Evolutionary conservation across 92 coral and sea anemone genomes (phyloP), one percentile per base, ranked within the genome.

Genomic region (Scolanthus callimorphus): DNA sequence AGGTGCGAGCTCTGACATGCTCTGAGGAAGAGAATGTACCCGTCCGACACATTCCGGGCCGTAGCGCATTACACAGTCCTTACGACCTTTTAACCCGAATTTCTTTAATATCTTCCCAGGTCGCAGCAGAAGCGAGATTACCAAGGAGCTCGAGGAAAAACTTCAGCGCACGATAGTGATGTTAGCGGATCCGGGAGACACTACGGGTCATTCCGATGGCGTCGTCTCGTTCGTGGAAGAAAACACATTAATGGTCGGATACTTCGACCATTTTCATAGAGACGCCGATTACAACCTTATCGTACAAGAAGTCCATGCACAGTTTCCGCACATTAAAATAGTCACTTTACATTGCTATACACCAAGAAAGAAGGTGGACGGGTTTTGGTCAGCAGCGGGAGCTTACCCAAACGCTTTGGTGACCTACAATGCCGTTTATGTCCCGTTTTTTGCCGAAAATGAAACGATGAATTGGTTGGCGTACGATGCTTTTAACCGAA

Each of bases 121-220:
- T 15, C 31, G 21, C 43, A 57, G 65, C n/a, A 54, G 63, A 47
- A 57, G 70, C 52, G 38, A 31, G 31, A 26, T 70, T 3, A 46
- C 21, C 0, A 65, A 78, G 45, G 51, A 63, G 39, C 17, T 78
- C 17, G 84, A 78, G 22, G 12, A 27, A 8, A 65, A 56, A 9
- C 62, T 78, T 31, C 17, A 70, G 21, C 69, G 78, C 27, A 78
- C 69, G 43, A 45, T 55, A 0, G 39, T 70, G 17, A 34, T 44
- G 25, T 62, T 70, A 28, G 78, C 79, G 48, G 78, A 78, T 43
- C 79, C 78, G n/a, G 71, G 27, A 62, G n/a, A 78, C 39, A 62
- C 79, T 3, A 78, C 84, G 12, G 75, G 84, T 29, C 84, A 78
- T 54, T 61, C 84, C 2, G 84, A 78, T 49, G 84, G 84, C 24